These are phyloP conservation scores for Anoplolepis gracilipes DNA, from an alignment of 1,140 invertebrate genomes.

Conservation along the genomic window DNA sequence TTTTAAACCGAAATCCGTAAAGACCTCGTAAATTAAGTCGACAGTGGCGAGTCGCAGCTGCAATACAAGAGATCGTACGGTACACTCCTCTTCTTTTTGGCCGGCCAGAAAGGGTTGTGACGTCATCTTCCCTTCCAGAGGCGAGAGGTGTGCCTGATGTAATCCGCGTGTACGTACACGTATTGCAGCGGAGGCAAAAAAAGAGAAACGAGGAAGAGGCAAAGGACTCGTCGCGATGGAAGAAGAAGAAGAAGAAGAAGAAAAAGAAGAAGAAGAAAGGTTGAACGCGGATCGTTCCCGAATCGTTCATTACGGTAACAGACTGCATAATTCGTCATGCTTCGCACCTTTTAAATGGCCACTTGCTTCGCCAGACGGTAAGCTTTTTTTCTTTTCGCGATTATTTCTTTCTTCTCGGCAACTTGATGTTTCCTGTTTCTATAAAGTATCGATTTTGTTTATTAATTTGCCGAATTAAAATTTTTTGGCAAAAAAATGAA, in stretches of 20 bases:
- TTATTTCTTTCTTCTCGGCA: neutral
- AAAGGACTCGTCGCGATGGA: neutral
- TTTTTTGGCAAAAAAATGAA: neutral
- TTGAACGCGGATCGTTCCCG: slow-evolving; percentile 42
- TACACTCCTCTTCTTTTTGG: slow-evolving; percentile 25
- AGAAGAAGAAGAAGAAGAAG: neutral
- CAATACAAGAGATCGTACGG: slow-evolving; percentile 42
- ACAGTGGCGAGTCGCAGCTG: slow-evolving; percentile 47
- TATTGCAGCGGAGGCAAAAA: slow-evolving; percentile 3
- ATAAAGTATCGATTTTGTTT: neutral
- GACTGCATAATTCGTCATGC: slow-evolving; percentile 64
- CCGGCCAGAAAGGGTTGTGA: slow-evolving; percentile 70
- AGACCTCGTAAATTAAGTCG: slow-evolving; percentile 52
- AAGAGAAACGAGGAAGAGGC: slow-evolving; percentile 39
- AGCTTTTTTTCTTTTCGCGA: slow-evolving; percentile 16
- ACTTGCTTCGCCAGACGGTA: slow-evolving; percentile 19
- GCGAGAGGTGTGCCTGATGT: slow-evolving; percentile 45
- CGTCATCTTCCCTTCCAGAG: slow-evolving; percentile 67
- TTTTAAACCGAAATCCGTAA: slow-evolving; percentile 28
- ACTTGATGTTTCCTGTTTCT: neutral
- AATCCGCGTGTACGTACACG: slow-evolving; percentile 57
- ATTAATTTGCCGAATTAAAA: neutral
- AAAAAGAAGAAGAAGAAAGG: slow-evolving; percentile 9
- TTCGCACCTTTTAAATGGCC: slow-evolving; percentile 38
- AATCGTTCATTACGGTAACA: slow-evolving; percentile 51